Evolutionary conservation across 2,113 vertebrate genomes (phyloP), one percentile per base, ranked within the genome.

Genomic region (Isichthys henryi): DNA sequence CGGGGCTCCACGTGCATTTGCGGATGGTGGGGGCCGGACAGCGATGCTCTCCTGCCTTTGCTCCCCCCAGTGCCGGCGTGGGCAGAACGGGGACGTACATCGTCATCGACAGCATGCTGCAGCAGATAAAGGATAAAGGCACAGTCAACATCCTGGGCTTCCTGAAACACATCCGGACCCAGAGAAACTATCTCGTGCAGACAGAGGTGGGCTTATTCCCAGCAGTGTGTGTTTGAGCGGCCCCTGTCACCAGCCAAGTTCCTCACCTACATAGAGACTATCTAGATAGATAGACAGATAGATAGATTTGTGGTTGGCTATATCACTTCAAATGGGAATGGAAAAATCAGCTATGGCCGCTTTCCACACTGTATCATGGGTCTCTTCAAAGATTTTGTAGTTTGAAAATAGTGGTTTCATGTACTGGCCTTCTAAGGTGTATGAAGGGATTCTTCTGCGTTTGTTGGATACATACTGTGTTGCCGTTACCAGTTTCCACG

Each of bases 141-240:
- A 97, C 97, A 92, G 97, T 99, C 58, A 98, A 98, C 15, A 96
- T 96, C 91, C 96, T 98, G 88, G 97, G 97, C 88, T 98, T 99
- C 95, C 97, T 99, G 93, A 98, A 98, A 96, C 98, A 99, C 92
- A 98, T 98, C 96, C 96, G 97, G 94, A 98, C 97, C 88, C 98
- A 99, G 94, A 97, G 98, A 88, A 99, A 98, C 97, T 99, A 98
- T 96, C 97, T 99, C 92, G 98, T 99, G 94, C 98, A 99, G 95
- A 99, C 98, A n/a, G 98, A 99, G 97, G 98, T 99, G 94, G 95
- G 94, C 66, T 53, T 88, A 0, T n/a, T 19, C 45, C 82, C 19
- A 43, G 17, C 19, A n/a, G 82, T 23, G 43, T 23, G 3, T 23
- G 80, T 84, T 21, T 84, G 45, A 45, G 80, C 15, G 43, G 9